Conservation (phyloP, 2,797 vertebrate species). For the Lophius americanus region DNA sequence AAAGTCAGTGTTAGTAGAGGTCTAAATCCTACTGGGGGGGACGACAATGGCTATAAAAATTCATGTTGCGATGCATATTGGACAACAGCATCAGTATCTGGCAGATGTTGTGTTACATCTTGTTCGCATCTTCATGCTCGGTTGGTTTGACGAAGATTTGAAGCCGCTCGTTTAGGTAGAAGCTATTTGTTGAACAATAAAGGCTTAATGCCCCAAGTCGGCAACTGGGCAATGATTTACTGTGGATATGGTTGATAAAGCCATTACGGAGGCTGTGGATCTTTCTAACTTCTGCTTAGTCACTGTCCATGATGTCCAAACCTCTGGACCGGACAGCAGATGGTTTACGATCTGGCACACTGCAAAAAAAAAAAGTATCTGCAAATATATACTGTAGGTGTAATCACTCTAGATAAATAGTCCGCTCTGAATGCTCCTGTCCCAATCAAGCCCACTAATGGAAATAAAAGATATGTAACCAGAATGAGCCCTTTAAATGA, state of each 20-base stretch:
- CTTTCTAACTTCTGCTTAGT: slow-evolving; percentile 22
- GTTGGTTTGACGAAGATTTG: slow-evolving; percentile 38
- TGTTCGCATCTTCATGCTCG: slow-evolving; percentile 41
- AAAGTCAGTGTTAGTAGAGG: slow-evolving; percentile 21
- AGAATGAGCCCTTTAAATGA: no score
- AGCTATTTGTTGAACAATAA: slow-evolving; percentile 24
- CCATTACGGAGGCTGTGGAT: slow-evolving; percentile 16
- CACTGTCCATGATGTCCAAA: slow-evolving; percentile 17
- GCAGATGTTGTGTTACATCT: slow-evolving; percentile 42
- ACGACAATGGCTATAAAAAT: slow-evolving; percentile 27
- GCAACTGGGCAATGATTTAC: slow-evolving; percentile 44
- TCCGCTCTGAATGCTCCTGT: not conserved
- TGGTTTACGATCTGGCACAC: slow-evolving; percentile 18
- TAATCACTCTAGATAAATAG: not conserved
- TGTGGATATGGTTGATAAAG: slow-evolving; percentile 6
- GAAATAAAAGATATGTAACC: no score
- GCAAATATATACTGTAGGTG: not conserved
- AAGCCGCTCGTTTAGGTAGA: slow-evolving; percentile 37
- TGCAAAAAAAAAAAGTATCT: not conserved
- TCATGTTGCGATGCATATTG: slow-evolving; percentile 32
- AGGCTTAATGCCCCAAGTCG: slow-evolving; percentile 24
- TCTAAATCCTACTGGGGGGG: slow-evolving; percentile 16
- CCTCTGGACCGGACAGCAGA: slow-evolving; percentile 18
- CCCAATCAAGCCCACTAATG: not conserved
- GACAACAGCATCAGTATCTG: slow-evolving; percentile 40